Conservation (phyloP, 2,797 vertebrate species). For the Cynodonichthys magdalenae region DNA sequence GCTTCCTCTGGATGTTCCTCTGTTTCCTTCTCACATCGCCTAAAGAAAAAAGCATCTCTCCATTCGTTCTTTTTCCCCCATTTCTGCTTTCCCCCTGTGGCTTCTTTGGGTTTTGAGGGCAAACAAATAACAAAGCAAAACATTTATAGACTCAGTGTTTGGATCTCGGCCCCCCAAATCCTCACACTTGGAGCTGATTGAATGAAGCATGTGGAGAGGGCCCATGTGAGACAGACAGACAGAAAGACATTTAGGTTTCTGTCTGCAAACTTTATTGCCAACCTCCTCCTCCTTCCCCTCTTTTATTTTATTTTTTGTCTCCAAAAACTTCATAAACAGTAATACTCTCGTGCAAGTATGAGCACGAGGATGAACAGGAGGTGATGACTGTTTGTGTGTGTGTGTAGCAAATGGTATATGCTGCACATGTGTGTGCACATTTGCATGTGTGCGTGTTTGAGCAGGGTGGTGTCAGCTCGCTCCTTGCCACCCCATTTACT, state of each 20-base stretch:
- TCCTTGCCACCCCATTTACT: constrained; percentile 99
- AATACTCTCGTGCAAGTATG: constrained; percentile 43
- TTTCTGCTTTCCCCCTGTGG: constrained; percentile 65
- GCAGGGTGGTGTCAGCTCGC: constrained; percentile 83
- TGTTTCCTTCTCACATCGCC: constrained; percentile 48
- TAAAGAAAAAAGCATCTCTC: constrained; percentile 39
- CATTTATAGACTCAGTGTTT: constrained; percentile 74
- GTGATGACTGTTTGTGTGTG: constrained; percentile 38
- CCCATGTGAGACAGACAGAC: constrained; percentile 61
- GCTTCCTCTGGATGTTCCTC: constrained; percentile 38
- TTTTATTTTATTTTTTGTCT: constrained; percentile 47
- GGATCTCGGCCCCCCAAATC: constrained; percentile 64
- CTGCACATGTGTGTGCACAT: constrained; percentile 57
- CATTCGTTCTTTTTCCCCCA: constrained; percentile 37
- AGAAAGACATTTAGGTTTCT: constrained; percentile 68
- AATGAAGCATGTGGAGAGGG: constrained; percentile 72
- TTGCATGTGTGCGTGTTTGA: constrained; percentile 68
- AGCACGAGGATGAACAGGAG: constrained; percentile 26
- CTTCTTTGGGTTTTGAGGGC: constrained; percentile 69
- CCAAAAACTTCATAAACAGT: constrained; percentile 68
- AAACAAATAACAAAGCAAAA: constrained; percentile 80
- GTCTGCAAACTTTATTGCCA: constrained; percentile 78
- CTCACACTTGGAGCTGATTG: constrained; percentile 64
- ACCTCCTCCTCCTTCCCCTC: constrained; percentile 62
- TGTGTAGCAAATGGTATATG: constrained; percentile 53